Evolutionary conservation across 2,888 invertebrate species (phyloP), one percentile per base, ranked within the genome.

Genomic region (Molorchus minor): DNA sequence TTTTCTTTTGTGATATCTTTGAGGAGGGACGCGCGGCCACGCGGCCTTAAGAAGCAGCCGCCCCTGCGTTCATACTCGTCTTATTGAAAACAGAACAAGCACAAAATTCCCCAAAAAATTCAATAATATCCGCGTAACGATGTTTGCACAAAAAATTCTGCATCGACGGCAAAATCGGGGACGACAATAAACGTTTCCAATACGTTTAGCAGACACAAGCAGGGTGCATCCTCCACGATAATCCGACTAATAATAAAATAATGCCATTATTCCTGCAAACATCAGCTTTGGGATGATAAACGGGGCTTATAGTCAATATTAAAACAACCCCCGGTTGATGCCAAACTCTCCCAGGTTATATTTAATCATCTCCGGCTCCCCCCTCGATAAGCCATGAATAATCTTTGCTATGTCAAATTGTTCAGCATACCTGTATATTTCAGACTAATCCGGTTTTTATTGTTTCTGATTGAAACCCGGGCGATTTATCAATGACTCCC

Each of bases 241-340:
- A 51, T 25, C 55, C 33, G 35, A 17, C 46, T 55, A 55, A 55
- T 55, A 29, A 60, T 52, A 29, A 56, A 59, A 54, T 70, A 73
- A 73, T 71, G 49, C 71, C 63, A 73, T 73, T 73, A 73, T 71
- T 71, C 68, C 70, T 57, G 73, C 68, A 73, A 73, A 73, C 71
- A 70, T 71, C 66, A 68, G 65, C 64, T 61, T 65, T 62, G 66
- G 64, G 55, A 66, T 66, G 71, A 68, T 69, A 70, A 70, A 69
- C 64, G 56, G 64, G 54, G 62, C 61, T 68, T 61, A 33, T 12
- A 69, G 67, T 66, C 64, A 55, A 65, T 69, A 68, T 67, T 68
- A 65, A 70, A 70, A 68, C 65, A 67, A 67, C 65, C 66, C 67
- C 47, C 49, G 20, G 46, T 51, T 51, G 16, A 51, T 35, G 19